Conservation (phyloP, 1,140 invertebrate genomes). For the Micrasema minimum region DNA sequence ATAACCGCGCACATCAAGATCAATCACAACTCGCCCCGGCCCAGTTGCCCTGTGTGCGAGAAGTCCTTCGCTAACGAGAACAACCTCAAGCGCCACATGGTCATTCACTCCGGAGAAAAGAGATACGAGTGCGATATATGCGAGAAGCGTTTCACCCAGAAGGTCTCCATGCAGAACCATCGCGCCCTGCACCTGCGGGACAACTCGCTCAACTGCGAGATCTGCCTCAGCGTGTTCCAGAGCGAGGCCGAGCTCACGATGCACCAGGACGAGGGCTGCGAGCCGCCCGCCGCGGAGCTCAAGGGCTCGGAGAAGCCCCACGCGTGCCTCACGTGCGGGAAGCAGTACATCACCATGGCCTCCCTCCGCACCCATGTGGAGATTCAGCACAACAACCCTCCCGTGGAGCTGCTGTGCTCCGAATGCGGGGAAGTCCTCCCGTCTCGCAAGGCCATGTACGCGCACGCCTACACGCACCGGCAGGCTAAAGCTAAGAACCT, state of each 20-base stretch:
- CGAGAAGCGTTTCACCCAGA: slow-evolving; percentile 63
- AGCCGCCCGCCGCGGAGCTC: slow-evolving; percentile 57
- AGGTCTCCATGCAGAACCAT: slow-evolving; percentile 66
- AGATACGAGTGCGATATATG: slow-evolving; percentile 68
- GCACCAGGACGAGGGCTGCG: slow-evolving; percentile 60
- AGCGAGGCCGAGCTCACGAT: slow-evolving; percentile 54
- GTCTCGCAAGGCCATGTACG: slow-evolving; percentile 57
- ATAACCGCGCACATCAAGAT: slow-evolving; percentile 67
- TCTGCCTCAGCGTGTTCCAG: slow-evolving; percentile 60
- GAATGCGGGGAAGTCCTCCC: slow-evolving; percentile 58
- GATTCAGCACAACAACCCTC: slow-evolving; percentile 58
- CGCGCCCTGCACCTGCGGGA: slow-evolving; percentile 57
- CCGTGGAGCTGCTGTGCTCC: slow-evolving; percentile 55
- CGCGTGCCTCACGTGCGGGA: slow-evolving; percentile 66
- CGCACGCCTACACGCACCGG: slow-evolving; percentile 56
- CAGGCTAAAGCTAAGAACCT: slow-evolving; percentile 55
- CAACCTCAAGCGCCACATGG: slow-evolving; percentile 71
- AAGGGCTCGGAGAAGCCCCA: slow-evolving; percentile 61
- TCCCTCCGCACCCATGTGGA: slow-evolving; percentile 64
- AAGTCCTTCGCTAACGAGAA: slow-evolving; percentile 70
- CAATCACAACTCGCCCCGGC: slow-evolving; percentile 63
- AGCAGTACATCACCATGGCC: slow-evolving; percentile 62
- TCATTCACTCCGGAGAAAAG: slow-evolving; percentile 68
- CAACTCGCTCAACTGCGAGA: slow-evolving; percentile 58
- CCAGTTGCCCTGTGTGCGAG: slow-evolving; percentile 67